phyloP scores from a whole-genome alignment of 2,797 vertebrate species.

The Sarcophilus harrisii region DNA sequence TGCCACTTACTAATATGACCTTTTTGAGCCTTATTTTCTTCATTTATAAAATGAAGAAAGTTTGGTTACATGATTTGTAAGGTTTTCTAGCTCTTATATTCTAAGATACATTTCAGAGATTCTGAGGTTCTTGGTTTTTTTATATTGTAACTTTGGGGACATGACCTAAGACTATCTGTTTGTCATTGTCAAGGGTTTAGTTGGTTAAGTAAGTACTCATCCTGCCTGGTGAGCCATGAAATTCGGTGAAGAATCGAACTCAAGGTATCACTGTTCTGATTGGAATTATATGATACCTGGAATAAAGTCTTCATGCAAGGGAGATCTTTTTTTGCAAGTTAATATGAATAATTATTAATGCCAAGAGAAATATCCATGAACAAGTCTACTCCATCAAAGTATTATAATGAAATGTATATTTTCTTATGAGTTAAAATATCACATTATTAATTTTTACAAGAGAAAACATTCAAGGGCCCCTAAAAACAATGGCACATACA shows the following conservation, averaged over 20 bases:
- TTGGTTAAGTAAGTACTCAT: not conserved
- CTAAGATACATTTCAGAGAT: not conserved
- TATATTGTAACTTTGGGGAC: not conserved
- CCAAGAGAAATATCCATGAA: slow-evolving; percentile 62
- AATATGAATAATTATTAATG: slow-evolving; percentile 52
- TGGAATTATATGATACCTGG: not conserved
- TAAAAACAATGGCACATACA: slow-evolving; percentile 26
- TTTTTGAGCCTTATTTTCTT: not conserved
- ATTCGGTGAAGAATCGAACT: not conserved
- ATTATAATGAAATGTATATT: slow-evolving; percentile 51
- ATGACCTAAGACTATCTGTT: not conserved
- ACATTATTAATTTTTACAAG: slow-evolving; percentile 71
- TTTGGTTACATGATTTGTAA: not conserved
- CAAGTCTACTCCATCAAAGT: slow-evolving; percentile 64
- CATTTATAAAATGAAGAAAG: not conserved
- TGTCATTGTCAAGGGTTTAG: not conserved
- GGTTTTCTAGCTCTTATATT: not conserved
- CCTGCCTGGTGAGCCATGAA: not conserved
- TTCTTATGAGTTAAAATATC: slow-evolving; percentile 64
- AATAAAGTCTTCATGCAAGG: not conserved
- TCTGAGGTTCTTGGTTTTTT: not conserved
- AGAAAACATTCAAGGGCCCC: slow-evolving; percentile 61
- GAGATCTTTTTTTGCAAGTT: slow-evolving; percentile 27
- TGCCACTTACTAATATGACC: not conserved
- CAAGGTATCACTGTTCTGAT: not conserved